Base-by-base conservation (phyloP, 2,113 vertebrate species). In the Vireo altiloquus region DNA sequence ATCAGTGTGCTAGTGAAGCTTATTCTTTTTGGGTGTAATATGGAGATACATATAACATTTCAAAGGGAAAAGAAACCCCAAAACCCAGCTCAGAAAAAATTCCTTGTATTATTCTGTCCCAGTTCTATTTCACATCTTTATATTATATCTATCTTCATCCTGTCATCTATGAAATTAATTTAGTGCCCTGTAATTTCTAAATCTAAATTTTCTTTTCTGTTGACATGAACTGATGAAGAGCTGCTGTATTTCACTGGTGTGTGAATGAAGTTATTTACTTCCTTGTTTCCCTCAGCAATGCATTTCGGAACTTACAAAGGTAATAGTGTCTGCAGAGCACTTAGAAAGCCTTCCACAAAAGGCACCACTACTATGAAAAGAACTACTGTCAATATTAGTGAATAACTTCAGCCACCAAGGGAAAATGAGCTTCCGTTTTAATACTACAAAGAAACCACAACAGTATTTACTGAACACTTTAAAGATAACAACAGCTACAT, bases 381-480 rank as follows among this genome's bases (percentile, higher is more conserved):
- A 82, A 14, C 25, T 78, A n/a, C 56, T 52, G 71, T 78, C 53
- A 90, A 19, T 66, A 93, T 75, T 77, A 86, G 52, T 46, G 71
- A 95, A 80, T 80, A 75, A 81, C 50, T 91, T 87, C 75, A 90
- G 56, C 50, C 60, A 53, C 25, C 2, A 75, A 71, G 33, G 39
- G 56, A 92, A 94, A 90, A 68, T 3, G 11, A 33, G 52, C 33
- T 94, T 95, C 68, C 1, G 0, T 53, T 95, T 95, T 44, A 82
- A 87, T 88, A 93, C 82, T 95, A 70, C 85, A 79, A 94, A 95
- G 39, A 56, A 85, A 82, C 54, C 70, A 82, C 66, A 92, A 49
- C 56, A 64, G 20, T 86, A 54, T 83, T 94, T 90, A 85, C 79
- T 10, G 17, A 93, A 59, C 64, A 81, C 85, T 93, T 87, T 11